phyloP scores from a whole-genome alignment of 2,113 vertebrate genomes.

The Epinephelus fuscoguttatus region DNA sequence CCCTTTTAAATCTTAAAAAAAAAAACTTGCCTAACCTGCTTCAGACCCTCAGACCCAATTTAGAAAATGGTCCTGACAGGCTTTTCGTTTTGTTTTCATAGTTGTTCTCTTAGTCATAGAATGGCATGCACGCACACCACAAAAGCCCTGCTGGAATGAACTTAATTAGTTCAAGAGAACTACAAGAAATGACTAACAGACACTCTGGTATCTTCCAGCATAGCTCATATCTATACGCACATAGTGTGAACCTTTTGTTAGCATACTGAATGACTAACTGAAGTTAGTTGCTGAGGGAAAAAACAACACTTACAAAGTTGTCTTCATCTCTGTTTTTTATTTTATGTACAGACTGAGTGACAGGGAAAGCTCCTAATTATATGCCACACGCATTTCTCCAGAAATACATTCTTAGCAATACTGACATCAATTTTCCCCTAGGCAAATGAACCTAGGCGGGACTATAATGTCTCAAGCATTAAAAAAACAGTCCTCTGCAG shows the following conservation, averaged over 20 bases:
- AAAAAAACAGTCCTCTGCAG: background rate
- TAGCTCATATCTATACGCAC: background rate
- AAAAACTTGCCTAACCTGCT: background rate
- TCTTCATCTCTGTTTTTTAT: slow-evolving; percentile 42
- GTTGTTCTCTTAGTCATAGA: slow-evolving; percentile 16
- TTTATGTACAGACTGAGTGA: slow-evolving; percentile 36
- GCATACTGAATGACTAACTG: background rate
- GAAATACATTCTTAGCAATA: slow-evolving; percentile 51
- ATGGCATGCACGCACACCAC: background rate
- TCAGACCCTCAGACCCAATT: background rate
- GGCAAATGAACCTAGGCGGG: background rate
- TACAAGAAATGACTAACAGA: background rate
- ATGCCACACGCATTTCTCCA: slow-evolving; percentile 23
- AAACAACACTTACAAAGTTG: background rate
- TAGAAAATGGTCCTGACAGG: background rate
- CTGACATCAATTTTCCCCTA: slow-evolving; percentile 36
- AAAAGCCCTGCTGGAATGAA: background rate
- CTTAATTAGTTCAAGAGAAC: slow-evolving; percentile 26
- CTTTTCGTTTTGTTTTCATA: background rate
- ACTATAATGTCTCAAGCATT: background rate
- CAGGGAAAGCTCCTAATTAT: slow-evolving; percentile 30
- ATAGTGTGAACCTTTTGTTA: background rate
- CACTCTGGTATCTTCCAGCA: background rate
- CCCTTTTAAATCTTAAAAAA: too few species aligned
- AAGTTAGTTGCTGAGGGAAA: background rate